A percentile compares a stretch with the other conserved stretches of the same genome.
Evolutionary conservation across 2,113 vertebrate species (phyloP).

Genomic region (Tyto alba): DNA sequence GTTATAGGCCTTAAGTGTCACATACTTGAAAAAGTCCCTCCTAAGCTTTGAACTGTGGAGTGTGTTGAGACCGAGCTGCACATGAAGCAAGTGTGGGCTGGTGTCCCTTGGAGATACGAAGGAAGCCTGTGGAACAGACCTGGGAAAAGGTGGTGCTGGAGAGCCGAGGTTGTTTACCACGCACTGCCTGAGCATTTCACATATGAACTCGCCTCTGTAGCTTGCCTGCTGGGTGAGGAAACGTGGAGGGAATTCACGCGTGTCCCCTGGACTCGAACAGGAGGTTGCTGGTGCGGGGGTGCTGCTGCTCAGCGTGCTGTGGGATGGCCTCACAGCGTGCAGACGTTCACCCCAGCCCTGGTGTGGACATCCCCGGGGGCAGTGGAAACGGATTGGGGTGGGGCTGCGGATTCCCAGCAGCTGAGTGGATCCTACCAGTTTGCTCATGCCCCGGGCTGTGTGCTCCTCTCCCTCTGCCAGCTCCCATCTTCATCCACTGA

Average conservation of each 20-base stretch:
- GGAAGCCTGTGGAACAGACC: not conserved
- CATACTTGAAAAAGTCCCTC: not conserved
- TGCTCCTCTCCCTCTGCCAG: not conserved
- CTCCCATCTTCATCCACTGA: not conserved
- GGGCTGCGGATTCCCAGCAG: not conserved
- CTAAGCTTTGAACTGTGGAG: not conserved
- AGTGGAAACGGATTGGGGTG: not conserved
- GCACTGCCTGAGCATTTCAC: not conserved
- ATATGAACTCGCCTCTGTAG: not conserved
- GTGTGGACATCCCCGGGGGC: not conserved
- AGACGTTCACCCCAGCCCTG: not conserved
- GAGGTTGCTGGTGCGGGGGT: not conserved
- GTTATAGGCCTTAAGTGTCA: not conserved
- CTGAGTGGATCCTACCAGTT: not conserved
- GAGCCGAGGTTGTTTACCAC: not conserved
- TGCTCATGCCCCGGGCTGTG: not conserved
- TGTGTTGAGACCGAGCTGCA: not conserved
- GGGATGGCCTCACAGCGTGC: accelerated
- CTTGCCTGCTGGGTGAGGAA: not conserved
- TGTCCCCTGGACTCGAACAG: not conserved
- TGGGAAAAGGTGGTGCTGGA: not conserved
- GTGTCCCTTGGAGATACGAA: not conserved
- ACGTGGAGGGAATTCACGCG: not conserved
- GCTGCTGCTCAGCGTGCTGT: not conserved
- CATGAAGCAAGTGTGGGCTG: not conserved